Conservation (phyloP, 1,140 invertebrate species). For the Drosophila kepulauana region DNA sequence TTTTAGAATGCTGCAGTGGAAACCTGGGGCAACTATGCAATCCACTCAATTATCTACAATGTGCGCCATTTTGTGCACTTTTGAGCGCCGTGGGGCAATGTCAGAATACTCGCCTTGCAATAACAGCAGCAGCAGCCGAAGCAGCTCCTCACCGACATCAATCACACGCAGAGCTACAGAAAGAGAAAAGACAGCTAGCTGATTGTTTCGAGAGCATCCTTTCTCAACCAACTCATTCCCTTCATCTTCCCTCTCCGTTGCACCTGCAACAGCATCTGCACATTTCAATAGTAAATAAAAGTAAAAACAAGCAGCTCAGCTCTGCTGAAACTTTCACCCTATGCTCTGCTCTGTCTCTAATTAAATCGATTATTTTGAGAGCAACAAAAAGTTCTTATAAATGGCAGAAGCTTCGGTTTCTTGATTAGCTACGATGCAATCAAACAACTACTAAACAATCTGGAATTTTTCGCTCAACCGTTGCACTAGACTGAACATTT, state of each 20-base stretch:
- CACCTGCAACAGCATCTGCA: background rate
- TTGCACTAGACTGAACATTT: background rate
- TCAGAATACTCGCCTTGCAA: slow-evolving; percentile 39
- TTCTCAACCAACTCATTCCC: background rate
- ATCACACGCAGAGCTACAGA: slow-evolving; percentile 44
- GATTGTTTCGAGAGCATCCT: slow-evolving; percentile 57
- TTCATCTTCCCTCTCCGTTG: too few species aligned
- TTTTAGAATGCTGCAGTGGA: background rate
- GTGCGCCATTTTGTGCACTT: slow-evolving; percentile 68
- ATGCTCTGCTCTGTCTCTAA: slow-evolving; percentile 54
- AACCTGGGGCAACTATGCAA: slow-evolving; percentile 38
- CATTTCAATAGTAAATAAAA: slow-evolving; percentile 70
- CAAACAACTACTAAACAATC: background rate
- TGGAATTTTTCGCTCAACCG: background rate
- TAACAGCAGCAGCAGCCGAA: slow-evolving; percentile 16
- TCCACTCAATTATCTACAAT: slow-evolving; percentile 55
- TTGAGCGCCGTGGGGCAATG: slow-evolving; percentile 43
- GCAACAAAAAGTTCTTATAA: slow-evolving; percentile 43
- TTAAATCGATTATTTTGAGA: slow-evolving; percentile 79
- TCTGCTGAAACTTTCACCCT: slow-evolving; percentile 52
- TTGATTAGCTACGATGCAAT: slow-evolving; percentile 30
- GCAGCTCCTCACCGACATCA: slow-evolving; percentile 40
- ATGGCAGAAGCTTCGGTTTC: slow-evolving; percentile 33
- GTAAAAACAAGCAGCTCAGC: slow-evolving; percentile 52
- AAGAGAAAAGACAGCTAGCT: slow-evolving; percentile 25